Conservation (phyloP, 92 coral and sea anemone species). For the Phenganax marumi region DNA sequence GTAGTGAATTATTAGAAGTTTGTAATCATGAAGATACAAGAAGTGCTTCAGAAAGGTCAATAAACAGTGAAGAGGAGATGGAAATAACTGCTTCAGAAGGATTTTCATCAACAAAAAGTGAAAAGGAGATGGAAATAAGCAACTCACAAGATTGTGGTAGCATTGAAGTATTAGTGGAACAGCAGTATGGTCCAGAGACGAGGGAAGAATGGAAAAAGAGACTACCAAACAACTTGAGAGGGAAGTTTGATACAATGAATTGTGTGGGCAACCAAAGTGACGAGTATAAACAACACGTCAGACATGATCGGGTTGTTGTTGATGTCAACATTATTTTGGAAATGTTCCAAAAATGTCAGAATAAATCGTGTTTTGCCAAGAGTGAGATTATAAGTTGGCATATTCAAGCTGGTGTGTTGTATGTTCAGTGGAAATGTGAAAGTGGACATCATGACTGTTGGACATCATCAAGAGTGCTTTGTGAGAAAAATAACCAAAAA, state of each 20-base stretch:
- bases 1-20: no score
- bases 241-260: constrained; percentile 5
- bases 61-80: no score
- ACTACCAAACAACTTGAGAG: neutral
- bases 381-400: constrained; percentile 4
- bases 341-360: constrained; percentile 21
- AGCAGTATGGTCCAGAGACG: neutral
- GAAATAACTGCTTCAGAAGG: no score
- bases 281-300: neutral
- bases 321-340: constrained; percentile 34
- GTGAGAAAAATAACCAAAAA: constrained; percentile 41
- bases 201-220: neutral
- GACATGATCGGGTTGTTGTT: constrained; percentile 29
- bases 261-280: constrained; percentile 7
- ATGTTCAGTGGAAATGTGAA: constrained; percentile 27
- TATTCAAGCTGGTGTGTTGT: constrained; percentile 43
- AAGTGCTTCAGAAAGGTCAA: no score
- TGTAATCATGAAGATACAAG: no score
- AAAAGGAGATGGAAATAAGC: no score
- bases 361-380: neutral
- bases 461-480: constrained; percentile 44
- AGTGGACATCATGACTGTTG: constrained; percentile 45
- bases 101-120: no score
- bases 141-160: no score
- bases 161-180: no score